Percentiles rank a stretch among this genome's conserved stretches.
Evolutionary conservation across 2,888 invertebrate genomes (phyloP).

Genomic region (Apodemia hepburni): DNA sequence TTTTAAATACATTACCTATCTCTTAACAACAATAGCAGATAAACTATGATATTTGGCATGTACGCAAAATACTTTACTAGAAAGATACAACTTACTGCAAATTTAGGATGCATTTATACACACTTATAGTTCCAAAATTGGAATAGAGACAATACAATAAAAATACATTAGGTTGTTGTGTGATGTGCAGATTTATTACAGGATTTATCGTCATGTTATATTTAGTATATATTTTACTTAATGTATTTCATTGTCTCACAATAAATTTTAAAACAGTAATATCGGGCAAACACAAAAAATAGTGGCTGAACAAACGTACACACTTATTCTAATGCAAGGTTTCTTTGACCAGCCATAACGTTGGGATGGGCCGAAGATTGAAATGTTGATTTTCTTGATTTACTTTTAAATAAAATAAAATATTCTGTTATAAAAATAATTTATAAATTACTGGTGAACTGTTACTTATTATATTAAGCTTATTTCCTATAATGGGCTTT

Average conservation of each 20-base stretch:
- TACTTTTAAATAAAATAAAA: neutral
- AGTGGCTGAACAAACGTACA: too few species aligned
- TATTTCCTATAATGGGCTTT: constrained; percentile 2
- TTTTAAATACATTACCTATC: neutral
- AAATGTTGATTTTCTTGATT: neutral
- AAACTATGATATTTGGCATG: neutral
- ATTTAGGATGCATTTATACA: neutral
- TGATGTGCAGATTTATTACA: neutral
- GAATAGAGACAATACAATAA: neutral
- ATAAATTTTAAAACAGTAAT: neutral
- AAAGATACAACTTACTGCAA: neutral
- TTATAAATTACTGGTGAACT: neutral
- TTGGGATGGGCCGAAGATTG: neutral
- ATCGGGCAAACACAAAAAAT: neutral
- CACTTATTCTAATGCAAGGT: neutral
- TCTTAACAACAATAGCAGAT: neutral
- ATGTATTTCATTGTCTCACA: neutral
- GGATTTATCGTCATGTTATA: neutral
- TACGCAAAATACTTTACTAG: neutral
- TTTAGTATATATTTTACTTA: neutral
- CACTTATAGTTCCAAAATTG: neutral
- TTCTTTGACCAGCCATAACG: neutral
- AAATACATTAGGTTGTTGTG: neutral
- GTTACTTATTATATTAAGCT: neutral
- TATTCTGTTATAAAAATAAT: neutral